Base-by-base conservation (phyloP, 2,797 vertebrate genomes). In the Rousettus madagascariensis region DNA sequence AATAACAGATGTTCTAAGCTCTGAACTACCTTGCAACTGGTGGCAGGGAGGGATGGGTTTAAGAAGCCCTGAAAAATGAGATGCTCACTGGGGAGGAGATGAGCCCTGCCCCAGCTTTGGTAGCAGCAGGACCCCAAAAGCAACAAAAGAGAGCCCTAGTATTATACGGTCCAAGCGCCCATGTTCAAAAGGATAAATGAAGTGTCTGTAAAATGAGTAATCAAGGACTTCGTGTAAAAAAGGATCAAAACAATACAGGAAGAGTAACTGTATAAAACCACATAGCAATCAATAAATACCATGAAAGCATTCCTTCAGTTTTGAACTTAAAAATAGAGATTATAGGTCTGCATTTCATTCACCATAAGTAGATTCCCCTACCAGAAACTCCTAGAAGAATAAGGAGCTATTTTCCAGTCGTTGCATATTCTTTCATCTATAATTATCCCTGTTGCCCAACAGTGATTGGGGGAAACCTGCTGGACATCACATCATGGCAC, bases 311-410 rank as follows among this genome's bases (percentile, higher is more conserved):
- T 82, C 57, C 63, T 89, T 91, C 84, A 71, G 22, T 36, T 86
- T 28, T 89, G 33, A 88, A 78, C 30, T 83, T 53, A 72, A 94
- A 95, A 90, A 28, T 72, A 86, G 11, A 12, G 68, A 61, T 69
- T 53, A 53, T 9, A 63, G 38, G 20, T 82, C n/a, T 90, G 10
- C 15, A 68, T 84, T 92, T 85, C 71, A 91, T 79, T 92, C 80
- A 53, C 11, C 28, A 33, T 22, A 26, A 74, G 15, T 41, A 71
- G n/a, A 83, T 61, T 92, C 33, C n/a, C 46, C 5, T 88, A 59
- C 15, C 43, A 93, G 55, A 96, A 95, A 96, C 33, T 94, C 49
- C 28, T 10, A 63, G 41, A 77, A 85, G 3, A 94, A 94, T 74
- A 65, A 49, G 24, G 41, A 90, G 55, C 13, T 68, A 77, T 65